These are phyloP conservation scores for Pao palembangensis DNA, from an alignment of 2,113 vertebrate species.

Conservation along the genomic window DNA sequence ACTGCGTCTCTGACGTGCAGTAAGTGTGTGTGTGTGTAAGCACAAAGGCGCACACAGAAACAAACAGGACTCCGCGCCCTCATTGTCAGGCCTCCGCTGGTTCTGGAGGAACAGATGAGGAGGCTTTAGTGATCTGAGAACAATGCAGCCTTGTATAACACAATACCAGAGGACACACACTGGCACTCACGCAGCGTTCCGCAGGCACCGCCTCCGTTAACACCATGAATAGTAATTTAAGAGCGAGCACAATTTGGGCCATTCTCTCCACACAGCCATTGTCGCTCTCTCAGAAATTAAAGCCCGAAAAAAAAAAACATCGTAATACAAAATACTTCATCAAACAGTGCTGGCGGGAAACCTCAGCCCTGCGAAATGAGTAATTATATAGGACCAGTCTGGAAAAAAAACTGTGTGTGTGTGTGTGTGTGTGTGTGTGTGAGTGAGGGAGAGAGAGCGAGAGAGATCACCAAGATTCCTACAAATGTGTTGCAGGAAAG, in stretches of 20 bases:
- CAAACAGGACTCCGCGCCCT: constrained; percentile 14
- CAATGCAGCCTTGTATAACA: constrained; percentile 51
- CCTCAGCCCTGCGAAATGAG: constrained; percentile 42
- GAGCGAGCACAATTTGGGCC: constrained; percentile 44
- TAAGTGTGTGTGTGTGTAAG: constrained; percentile 5
- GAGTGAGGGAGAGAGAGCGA: too few relatives aligned
- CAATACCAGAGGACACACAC: constrained; percentile 47
- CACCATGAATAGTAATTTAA: constrained; percentile 59
- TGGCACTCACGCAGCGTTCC: constrained; percentile 31
- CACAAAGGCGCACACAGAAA: constrained; percentile 15
- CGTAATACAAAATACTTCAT: too few relatives aligned
- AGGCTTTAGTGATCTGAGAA: constrained; percentile 47
- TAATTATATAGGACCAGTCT: constrained; percentile 41
- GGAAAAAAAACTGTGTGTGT: constrained; percentile 30
- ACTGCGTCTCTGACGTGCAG: background rate
- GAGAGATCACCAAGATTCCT: too few relatives aligned
- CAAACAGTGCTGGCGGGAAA: constrained; percentile 20
- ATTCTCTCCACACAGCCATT: constrained; percentile 11
- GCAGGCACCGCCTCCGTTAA: constrained; percentile 46
- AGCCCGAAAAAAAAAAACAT: constrained; percentile 13
- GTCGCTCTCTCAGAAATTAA: constrained; percentile 38
- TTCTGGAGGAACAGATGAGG: constrained; percentile 41
- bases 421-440: constrained; percentile 9
- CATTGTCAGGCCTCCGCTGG: constrained; percentile 18
- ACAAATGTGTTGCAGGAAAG: too few relatives aligned